phyloP scores from a whole-genome alignment of 2,797 vertebrate genomes.

The Anomalospiza imberbis region DNA sequence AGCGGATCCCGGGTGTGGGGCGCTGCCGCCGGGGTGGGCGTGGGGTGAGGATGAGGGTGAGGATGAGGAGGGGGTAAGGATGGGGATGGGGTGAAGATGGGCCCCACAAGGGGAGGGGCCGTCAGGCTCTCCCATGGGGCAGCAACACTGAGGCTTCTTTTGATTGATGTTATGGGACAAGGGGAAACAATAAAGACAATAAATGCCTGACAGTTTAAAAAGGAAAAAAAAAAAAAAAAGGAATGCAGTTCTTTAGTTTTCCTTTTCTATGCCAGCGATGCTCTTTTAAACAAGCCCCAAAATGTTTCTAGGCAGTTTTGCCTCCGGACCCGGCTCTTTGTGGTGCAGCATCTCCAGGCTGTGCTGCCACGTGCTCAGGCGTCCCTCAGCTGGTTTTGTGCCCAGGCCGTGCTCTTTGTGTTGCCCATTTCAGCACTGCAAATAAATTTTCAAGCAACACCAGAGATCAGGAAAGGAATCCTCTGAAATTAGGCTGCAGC shows the following conservation, averaged over 20 bases:
- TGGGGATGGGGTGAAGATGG: not conserved
- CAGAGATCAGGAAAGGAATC: not conserved
- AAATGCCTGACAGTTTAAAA: not conserved
- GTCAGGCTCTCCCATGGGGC: not conserved
- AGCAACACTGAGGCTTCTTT: not conserved
- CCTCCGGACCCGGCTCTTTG: not conserved
- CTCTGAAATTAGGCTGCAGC: not conserved
- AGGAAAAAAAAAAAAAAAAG: not conserved
- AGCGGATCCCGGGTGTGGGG: accelerated
- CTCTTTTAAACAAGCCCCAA: not conserved
- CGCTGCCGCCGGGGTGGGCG: not conserved
- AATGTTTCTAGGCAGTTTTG: not conserved
- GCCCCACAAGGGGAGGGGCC: not conserved
- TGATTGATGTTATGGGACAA: not conserved
- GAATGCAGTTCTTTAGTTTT: accelerated
- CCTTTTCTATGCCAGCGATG: not conserved
- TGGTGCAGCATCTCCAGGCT: not conserved
- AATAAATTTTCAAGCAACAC: not conserved
- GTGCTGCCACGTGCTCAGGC: not conserved
- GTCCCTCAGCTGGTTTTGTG: not conserved
- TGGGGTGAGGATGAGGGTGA: not conserved
- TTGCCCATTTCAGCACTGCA: not conserved
- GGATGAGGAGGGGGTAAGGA: too few relatives aligned
- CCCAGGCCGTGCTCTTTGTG: not conserved
- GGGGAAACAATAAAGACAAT: not conserved